Evolutionary conservation across 2,797 vertebrate species (phyloP).

Genomic region (Margarornis squamiger): DNA sequence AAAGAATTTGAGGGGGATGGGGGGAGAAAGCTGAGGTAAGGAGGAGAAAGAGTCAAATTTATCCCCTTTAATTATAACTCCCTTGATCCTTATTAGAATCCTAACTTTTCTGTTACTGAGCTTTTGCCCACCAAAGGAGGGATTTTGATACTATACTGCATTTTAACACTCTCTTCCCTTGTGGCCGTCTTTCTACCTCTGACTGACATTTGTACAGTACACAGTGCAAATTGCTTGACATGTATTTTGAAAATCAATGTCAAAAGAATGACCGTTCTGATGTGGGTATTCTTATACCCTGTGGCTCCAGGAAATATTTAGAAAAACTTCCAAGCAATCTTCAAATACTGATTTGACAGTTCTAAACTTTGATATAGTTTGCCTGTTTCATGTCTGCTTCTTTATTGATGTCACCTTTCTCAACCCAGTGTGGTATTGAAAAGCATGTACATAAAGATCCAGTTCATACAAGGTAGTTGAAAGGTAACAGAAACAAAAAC

Average conservation of each 20-base stretch:
- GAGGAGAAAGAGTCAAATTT: background rate
- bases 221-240: background rate
- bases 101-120: background rate
- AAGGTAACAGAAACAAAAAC: background rate
- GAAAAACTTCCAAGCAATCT: background rate
- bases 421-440: background rate
- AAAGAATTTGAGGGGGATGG: background rate
- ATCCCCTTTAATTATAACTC: background rate
- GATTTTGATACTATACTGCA: background rate
- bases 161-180: background rate
- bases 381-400: background rate
- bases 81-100: background rate
- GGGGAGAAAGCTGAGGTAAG: background rate
- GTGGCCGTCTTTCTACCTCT: background rate
- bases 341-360: background rate
- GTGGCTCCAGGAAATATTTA: background rate
- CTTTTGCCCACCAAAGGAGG: background rate
- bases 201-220: background rate
- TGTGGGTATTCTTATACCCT: background rate
- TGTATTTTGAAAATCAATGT: constrained; percentile 8
- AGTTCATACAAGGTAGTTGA: background rate
- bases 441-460: background rate
- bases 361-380: background rate
- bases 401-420: background rate
- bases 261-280: background rate